Conservation (phyloP, 2,113 vertebrate genomes). For the Clupea harengus region DNA sequence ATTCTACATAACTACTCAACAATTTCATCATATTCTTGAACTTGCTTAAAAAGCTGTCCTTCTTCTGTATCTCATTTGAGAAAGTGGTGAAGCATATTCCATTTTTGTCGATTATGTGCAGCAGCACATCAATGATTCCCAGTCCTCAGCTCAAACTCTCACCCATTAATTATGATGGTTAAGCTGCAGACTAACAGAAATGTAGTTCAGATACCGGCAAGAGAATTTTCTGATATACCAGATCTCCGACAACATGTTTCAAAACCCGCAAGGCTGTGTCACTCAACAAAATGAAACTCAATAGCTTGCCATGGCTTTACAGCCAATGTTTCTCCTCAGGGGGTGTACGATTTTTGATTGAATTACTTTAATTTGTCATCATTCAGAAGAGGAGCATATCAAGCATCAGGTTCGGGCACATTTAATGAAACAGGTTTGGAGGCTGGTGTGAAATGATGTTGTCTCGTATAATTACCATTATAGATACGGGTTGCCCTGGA, state of each 20-base stretch:
- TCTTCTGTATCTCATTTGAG: neutral
- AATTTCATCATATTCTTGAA: neutral
- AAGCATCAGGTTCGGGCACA: neutral
- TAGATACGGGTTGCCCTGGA: neutral
- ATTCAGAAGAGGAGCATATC: neutral
- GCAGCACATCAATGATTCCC: neutral
- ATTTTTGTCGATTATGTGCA: neutral
- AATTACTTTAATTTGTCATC: neutral
- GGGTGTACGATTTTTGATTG: neutral
- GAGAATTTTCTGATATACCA: neutral
- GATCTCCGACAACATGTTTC: neutral
- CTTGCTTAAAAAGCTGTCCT: neutral
- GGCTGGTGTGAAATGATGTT: neutral
- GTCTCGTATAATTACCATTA: constrained; percentile 8
- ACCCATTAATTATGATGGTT: neutral
- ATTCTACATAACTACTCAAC: neutral
- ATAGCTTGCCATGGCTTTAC: neutral
- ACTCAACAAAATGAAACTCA: neutral
- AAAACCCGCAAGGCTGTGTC: neutral
- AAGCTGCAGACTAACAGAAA: neutral
- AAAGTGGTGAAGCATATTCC: neutral
- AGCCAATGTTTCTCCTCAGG: neutral
- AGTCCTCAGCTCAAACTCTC: neutral
- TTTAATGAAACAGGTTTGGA: neutral
- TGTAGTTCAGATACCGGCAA: neutral